Evolutionary conservation across 1,140 invertebrate genomes (phyloP), one percentile per base, ranked within the genome.

Genomic region (Ceratina calcarata): DNA sequence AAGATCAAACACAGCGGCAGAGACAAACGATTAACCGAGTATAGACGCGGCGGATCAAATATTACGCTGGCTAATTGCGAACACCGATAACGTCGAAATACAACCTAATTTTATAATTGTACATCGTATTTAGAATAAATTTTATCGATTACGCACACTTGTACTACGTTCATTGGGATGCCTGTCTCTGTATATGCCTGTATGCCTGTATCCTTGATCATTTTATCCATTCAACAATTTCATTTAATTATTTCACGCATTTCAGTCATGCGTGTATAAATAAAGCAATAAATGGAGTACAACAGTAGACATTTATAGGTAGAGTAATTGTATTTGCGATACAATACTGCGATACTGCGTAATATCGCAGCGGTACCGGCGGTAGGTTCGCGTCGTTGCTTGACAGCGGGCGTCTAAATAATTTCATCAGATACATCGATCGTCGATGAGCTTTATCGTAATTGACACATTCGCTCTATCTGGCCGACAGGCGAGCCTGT

Each of bases 351-450:
- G 37, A 57, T 15, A 55, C 58, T 61, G 76, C 69, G 76, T 80
- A 82, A 79, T 82, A 67, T 80, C 68, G 69, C 77, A 37, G 78
- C 51, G 37, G 37, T 45, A 73, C 74, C 65, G 62, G 27, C 24
- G 27, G 18, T 74, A 73, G 69, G 70, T 32, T 15, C 71, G 37
- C 62, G 70, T 66, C 61, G 65, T 80, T 78, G 80, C 74, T 73
- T 69, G 83, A 60, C 82, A 77, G 70, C 70, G 32, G 70, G 53
- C 80, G 80, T 85, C 83, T 85, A 85, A 86, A 86, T 85, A 86
- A 86, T 86, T 86, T 86, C 84, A 86, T 86, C 83, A 72, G 80
- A 85, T 82, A 82, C 84, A 85, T 86, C 83, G 81, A 74, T 83
- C 60, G 81, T 51, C 81, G 84, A 80, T 78, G 84, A 82, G 77